Percentiles rank a stretch among this genome's conserved stretches.
Evolutionary conservation across 2,113 vertebrate genomes (phyloP).

Genomic region (Elaphurus davidianus): DNA sequence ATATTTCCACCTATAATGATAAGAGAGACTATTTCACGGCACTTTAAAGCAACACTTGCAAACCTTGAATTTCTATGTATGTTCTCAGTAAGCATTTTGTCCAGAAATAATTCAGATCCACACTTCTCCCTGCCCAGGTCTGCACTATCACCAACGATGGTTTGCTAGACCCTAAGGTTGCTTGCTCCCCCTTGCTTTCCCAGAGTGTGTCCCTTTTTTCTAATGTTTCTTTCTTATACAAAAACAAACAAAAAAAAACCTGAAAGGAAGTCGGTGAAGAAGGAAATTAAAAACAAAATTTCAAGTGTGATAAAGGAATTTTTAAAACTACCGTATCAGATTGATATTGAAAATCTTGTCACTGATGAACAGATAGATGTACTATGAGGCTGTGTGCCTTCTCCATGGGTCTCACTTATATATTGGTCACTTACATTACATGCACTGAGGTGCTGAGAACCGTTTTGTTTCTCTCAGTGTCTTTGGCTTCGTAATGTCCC

Average conservation of each 20-base stretch:
- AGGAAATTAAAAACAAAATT: background rate
- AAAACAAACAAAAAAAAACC: background rate
- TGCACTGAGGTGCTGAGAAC: background rate
- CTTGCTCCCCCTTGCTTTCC: background rate
- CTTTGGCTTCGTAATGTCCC: slow-evolving; percentile 11
- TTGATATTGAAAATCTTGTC: background rate
- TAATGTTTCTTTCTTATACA: background rate
- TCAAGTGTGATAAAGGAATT: slow-evolving; percentile 1
- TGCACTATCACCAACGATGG: background rate
- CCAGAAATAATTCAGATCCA: background rate
- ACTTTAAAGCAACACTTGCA: background rate
- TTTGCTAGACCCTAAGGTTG: background rate
- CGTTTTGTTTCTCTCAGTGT: background rate
- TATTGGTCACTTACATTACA: background rate
- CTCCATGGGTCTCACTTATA: background rate
- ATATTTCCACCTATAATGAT: background rate
- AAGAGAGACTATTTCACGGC: background rate
- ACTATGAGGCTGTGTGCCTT: background rate
- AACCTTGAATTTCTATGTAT: slow-evolving; percentile 8
- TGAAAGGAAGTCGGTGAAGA: background rate
- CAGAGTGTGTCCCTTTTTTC: background rate
- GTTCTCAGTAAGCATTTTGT: background rate
- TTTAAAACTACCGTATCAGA: background rate
- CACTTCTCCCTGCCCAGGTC: background rate
- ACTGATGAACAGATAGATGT: background rate